phyloP scores from a whole-genome alignment of 2,113 vertebrate genomes.

The Xenus cinereus region DNA sequence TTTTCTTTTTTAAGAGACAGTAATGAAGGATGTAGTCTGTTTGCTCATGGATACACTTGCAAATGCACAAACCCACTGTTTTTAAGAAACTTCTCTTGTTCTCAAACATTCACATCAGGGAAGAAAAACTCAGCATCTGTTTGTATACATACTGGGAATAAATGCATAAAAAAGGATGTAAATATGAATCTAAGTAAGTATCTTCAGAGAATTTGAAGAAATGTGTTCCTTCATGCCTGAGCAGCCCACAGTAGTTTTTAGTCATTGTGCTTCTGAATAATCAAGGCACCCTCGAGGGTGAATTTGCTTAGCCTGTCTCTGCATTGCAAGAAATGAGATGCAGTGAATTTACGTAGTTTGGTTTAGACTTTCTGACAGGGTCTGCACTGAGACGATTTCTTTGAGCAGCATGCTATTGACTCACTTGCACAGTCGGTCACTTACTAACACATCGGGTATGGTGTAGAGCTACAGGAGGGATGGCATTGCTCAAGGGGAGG shows the following conservation, averaged over 20 bases:
- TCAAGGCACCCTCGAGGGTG: background rate
- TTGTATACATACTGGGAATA: background rate
- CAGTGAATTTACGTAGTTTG: background rate
- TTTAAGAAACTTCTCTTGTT: background rate
- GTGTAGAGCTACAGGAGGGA: background rate
- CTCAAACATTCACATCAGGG: background rate
- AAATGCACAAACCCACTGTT: background rate
- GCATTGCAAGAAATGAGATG: background rate
- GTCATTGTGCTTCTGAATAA: background rate
- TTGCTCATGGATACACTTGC: background rate
- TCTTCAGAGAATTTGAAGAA: background rate
- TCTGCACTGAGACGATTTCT: background rate
- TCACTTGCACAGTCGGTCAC: accelerated
- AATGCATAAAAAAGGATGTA: background rate
- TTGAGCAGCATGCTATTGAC: accelerated
- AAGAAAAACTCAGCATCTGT: background rate
- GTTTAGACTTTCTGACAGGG: background rate
- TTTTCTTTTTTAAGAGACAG: background rate
- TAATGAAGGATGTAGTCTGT: background rate
- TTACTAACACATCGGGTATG: accelerated
- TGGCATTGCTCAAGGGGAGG: background rate
- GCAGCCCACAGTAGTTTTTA: background rate
- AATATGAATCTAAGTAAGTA: background rate
- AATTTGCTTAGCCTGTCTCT: background rate
- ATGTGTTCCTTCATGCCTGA: background rate